Evolutionary conservation across 2,797 vertebrate species (phyloP).

Genomic region (Periparus ater): DNA sequence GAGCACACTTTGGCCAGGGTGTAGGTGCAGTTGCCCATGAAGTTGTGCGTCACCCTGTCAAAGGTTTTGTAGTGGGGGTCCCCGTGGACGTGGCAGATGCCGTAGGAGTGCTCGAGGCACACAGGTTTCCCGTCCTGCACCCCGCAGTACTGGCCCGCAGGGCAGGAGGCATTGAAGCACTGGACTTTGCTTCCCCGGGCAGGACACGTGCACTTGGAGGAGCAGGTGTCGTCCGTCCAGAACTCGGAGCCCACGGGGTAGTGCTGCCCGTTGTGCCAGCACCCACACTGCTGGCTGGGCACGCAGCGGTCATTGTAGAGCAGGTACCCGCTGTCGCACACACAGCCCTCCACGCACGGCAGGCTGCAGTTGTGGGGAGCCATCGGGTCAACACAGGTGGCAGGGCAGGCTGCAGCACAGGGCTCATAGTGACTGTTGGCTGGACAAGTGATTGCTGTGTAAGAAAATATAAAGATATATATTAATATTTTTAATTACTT

Average conservation of each 20-base stretch:
- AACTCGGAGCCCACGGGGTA: constrained; percentile 76
- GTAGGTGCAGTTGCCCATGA: constrained; percentile 82
- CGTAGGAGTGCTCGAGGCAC: constrained; percentile 50
- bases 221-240: constrained; percentile 76
- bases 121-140: constrained; percentile 30
- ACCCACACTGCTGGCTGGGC: constrained; percentile 58
- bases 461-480: background rate
- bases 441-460: background rate
- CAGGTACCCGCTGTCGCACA: constrained; percentile 54
- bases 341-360: constrained; percentile 44
- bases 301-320: constrained; percentile 53
- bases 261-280: constrained; percentile 75
- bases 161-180: constrained; percentile 74
- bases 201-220: constrained; percentile 76
- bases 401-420: constrained; percentile 65
- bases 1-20: constrained; percentile 79
- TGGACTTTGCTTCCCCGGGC: constrained; percentile 48
- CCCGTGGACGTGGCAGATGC: constrained; percentile 78
- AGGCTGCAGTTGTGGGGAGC: background rate
- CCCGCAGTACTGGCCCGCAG: constrained; percentile 68
- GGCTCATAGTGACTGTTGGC: constrained; percentile 58
- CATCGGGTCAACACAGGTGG: background rate
- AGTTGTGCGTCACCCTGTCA: constrained; percentile 79
- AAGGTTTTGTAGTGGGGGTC: constrained; percentile 83
- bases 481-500: rapidly evolving